Percentiles rank a stretch among this genome's conserved stretches.
phyloP scores from a whole-genome alignment of 2,888 invertebrate species.

The Eilema depressum region DNA sequence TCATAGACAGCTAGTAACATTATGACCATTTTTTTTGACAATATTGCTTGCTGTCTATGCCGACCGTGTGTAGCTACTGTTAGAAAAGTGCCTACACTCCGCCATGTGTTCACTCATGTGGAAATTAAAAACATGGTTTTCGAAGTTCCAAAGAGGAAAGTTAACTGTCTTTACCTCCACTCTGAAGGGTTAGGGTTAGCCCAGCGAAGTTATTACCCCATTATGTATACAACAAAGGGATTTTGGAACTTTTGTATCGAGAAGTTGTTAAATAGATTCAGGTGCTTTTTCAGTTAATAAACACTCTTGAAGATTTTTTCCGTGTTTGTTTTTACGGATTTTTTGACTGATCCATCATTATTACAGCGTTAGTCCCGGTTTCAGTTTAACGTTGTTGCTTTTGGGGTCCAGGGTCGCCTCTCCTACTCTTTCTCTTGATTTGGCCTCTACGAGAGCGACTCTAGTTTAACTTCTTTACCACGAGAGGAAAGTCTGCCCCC shows the following conservation, averaged over 20 bases:
- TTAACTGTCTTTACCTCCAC: conserved; percentile 53
- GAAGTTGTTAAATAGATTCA: not conserved
- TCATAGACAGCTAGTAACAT: no score
- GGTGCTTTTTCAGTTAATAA: not conserved
- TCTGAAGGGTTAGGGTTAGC: conserved; percentile 37
- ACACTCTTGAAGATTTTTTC: not conserved
- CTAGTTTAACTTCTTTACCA: no score
- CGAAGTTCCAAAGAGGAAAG: conserved; percentile 75
- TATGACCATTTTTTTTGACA: no score
- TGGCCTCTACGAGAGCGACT: no score
- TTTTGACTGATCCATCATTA: no score
- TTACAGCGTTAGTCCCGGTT: no score
- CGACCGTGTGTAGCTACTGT: conserved; percentile 55
- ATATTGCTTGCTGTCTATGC: not conserved
- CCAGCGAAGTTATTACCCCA: conserved; percentile 33
- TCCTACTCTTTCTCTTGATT: no score
- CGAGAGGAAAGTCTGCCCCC: no score
- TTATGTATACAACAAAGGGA: conserved; percentile 30
- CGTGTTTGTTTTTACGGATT: not conserved
- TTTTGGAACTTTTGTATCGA: conserved; percentile 21
- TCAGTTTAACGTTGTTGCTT: no score
- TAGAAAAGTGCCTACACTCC: conserved; percentile 62
- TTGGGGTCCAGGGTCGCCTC: no score
- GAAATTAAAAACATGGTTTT: conserved; percentile 81
- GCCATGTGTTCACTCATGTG: conserved; percentile 73